phyloP scores from a whole-genome alignment of 2,888 invertebrate genomes.

The Andrena chrysosceles region DNA sequence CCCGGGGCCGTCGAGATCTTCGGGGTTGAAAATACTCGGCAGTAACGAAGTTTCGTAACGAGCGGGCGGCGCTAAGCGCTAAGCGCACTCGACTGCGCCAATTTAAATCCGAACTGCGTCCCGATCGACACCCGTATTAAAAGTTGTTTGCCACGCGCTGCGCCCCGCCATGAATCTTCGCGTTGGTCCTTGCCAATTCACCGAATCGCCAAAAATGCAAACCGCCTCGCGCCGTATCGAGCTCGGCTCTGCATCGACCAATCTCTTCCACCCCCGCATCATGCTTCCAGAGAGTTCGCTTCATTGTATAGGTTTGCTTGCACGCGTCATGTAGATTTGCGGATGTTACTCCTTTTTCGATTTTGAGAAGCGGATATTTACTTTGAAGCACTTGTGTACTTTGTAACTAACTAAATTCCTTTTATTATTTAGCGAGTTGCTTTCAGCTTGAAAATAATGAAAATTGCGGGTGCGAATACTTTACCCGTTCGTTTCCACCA shows the following conservation, averaged over 20 bases:
- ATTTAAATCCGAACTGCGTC: constrained; percentile 67
- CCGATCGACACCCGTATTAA: constrained; percentile 63
- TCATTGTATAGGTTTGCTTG: not conserved
- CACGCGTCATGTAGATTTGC: too few relatives aligned
- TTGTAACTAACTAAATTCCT: too few relatives aligned
- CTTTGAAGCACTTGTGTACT: too few relatives aligned
- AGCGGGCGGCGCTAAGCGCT: constrained; percentile 52
- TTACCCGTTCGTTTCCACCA: too few relatives aligned
- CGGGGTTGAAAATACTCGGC: constrained; percentile 73
- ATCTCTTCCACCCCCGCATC: not conserved
- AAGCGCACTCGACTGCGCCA: constrained; percentile 47
- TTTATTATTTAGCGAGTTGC: too few relatives aligned
- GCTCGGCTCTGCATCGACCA: not conserved
- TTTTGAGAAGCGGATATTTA: too few relatives aligned
- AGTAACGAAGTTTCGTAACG: constrained; percentile 74
- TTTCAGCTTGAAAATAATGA: too few relatives aligned
- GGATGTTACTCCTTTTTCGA: too few relatives aligned
- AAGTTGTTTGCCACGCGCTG: constrained; percentile 41
- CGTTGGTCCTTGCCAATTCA: constrained; percentile 24
- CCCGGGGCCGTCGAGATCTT: constrained; percentile 71
- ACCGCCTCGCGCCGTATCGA: not conserved
- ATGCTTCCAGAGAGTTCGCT: not conserved
- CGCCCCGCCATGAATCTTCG: constrained; percentile 37
- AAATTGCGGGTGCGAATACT: too few relatives aligned
- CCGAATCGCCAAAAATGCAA: constrained; percentile 37